A percentile compares a stretch with the other conserved stretches of the same genome.
phyloP scores from a whole-genome alignment of 2,888 invertebrate genomes.

The Sylvicola cinctus region DNA sequence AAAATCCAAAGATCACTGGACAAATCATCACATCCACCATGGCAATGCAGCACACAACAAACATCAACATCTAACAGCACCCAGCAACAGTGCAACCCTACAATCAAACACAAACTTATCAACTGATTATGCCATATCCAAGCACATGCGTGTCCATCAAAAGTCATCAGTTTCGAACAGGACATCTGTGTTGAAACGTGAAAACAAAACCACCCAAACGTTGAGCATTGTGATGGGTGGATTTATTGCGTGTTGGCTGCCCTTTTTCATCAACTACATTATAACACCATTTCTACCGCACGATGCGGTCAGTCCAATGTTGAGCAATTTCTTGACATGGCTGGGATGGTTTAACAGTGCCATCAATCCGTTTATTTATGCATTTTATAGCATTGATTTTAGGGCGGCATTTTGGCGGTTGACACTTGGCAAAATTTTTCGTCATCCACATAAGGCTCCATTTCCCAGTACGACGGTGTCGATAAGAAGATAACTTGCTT shows the following conservation, averaged over 20 bases:
- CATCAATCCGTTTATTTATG: constrained; percentile 80
- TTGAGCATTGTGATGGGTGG: constrained; percentile 76
- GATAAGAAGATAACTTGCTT: constrained; percentile 4
- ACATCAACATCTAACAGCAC: too few relatives aligned
- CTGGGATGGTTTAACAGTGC: constrained; percentile 80
- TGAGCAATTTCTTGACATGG: constrained; percentile 68
- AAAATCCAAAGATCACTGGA: too few relatives aligned
- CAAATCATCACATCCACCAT: too few relatives aligned
- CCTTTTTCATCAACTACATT: constrained; percentile 68
- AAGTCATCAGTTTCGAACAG: constrained; percentile 27
- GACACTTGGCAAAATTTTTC: constrained; percentile 29
- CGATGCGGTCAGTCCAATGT: constrained; percentile 32
- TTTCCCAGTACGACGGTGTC: constrained; percentile 5
- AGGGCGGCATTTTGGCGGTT: constrained; percentile 71
- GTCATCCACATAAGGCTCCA: constrained; percentile 14
- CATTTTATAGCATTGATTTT: constrained; percentile 75
- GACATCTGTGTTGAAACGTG: constrained; percentile 48
- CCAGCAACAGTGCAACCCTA: too few relatives aligned
- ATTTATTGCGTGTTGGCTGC: constrained; percentile 73
- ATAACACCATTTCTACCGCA: constrained; percentile 57
- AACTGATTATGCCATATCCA: too few relatives aligned
- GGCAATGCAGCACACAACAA: too few relatives aligned
- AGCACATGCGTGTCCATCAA: constrained; percentile 14
- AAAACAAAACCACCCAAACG: constrained; percentile 75
- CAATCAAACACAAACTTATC: not conserved